Conservation (phyloP, 1,140 invertebrate species). For the Drosophila nannoptera region DNA sequence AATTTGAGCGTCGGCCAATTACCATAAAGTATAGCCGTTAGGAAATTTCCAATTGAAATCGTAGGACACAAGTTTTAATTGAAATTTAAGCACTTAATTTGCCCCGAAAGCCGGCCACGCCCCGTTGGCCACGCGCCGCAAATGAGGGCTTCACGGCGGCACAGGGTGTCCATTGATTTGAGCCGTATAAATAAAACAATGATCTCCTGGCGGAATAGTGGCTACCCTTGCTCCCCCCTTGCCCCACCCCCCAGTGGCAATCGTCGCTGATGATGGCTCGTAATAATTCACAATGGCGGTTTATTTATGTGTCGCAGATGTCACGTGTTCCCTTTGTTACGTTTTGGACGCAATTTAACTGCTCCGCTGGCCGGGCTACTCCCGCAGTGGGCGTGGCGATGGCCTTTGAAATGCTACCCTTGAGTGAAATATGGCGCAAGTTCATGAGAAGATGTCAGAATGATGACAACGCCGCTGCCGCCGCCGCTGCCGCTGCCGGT, state of each 20-base stretch:
- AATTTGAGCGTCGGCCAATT: slow-evolving; percentile 64
- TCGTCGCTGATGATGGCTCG: slow-evolving; percentile 42
- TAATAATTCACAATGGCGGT: slow-evolving; percentile 62
- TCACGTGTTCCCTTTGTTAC: slow-evolving; percentile 70
- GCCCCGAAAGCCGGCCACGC: slow-evolving; percentile 23
- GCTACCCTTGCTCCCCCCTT: neutral
- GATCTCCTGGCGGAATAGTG: neutral
- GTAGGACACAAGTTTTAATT: slow-evolving; percentile 66
- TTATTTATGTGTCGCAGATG: slow-evolving; percentile 73
- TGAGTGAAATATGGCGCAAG: slow-evolving; percentile 71
- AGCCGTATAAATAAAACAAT: slow-evolving; percentile 27
- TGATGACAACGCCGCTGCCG: slow-evolving; percentile 47
- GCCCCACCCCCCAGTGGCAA: neutral
- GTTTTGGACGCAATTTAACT: slow-evolving; percentile 62
- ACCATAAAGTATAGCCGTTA: slow-evolving; percentile 64
- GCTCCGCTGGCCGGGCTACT: slow-evolving; percentile 5
- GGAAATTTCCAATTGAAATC: slow-evolving; percentile 36
- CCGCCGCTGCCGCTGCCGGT: too few relatives aligned
- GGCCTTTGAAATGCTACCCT: slow-evolving; percentile 58
- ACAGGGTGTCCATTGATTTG: slow-evolving; percentile 44
- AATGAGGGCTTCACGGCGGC: slow-evolving; percentile 12
- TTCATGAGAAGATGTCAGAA: slow-evolving; percentile 72
- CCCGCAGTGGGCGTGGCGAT: slow-evolving; percentile 18
- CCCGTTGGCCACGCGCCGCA: slow-evolving; percentile 7
- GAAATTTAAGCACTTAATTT: slow-evolving; percentile 74